phyloP scores from a whole-genome alignment of 2,888 invertebrate genomes.

The Polydesmus complanatus region DNA sequence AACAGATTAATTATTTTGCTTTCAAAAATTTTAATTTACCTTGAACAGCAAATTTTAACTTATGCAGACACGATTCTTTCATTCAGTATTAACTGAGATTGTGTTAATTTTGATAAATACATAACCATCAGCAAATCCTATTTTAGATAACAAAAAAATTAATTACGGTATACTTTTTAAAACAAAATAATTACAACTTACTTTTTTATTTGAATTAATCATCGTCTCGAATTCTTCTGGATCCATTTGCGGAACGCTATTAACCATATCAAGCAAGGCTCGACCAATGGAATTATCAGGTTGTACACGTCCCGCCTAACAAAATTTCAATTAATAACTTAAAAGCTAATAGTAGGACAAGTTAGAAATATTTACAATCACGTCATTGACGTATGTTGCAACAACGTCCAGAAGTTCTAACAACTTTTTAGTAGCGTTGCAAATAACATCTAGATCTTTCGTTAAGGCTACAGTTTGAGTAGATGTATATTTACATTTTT shows the following conservation, averaged over 20 bases:
- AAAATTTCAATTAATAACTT: slow-evolving; percentile 8
- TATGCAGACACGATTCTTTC: slow-evolving; percentile 58
- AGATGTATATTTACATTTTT: slow-evolving; percentile 58
- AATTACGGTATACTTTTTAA: not conserved
- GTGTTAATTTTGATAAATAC: slow-evolving; percentile 86
- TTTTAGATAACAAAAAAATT: slow-evolving; percentile 23
- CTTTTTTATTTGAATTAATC: slow-evolving; percentile 89
- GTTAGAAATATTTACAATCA: slow-evolving; percentile 49
- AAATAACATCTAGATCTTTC: slow-evolving; percentile 54
- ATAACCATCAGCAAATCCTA: slow-evolving; percentile 91
- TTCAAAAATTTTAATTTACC: not conserved
- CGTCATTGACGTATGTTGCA: slow-evolving; percentile 78
- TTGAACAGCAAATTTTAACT: not conserved
- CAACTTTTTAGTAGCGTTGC: slow-evolving; percentile 67
- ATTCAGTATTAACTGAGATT: slow-evolving; percentile 89
- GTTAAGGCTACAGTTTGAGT: slow-evolving; percentile 41
- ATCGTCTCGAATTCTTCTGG: slow-evolving; percentile 82
- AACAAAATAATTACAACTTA: slow-evolving; percentile 25
- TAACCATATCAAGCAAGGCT: slow-evolving; percentile 73
- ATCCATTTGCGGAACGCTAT: slow-evolving; percentile 80
- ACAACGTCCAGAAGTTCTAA: slow-evolving; percentile 57
- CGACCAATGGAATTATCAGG: slow-evolving; percentile 82
- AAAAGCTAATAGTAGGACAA: slow-evolving; percentile 1
- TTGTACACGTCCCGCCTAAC: slow-evolving; percentile 47
- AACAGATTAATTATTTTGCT: too few species aligned